Base-by-base conservation (phyloP, 2,113 vertebrate genomes). In the Hippotragus niger region DNA sequence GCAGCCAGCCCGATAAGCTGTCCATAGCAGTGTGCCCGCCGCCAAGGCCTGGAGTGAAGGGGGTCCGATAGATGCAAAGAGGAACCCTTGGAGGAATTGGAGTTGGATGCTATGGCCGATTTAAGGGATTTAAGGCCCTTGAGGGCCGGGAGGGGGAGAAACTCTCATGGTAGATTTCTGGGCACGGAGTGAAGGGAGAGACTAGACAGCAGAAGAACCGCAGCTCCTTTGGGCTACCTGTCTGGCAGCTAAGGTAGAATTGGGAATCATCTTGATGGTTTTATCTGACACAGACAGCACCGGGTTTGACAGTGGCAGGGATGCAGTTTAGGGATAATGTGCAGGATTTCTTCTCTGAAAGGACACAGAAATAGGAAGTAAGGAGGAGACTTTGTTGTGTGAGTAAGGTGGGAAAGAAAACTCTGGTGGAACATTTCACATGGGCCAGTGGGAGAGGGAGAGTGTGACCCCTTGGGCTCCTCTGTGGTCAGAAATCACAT, bases 361-460 rank as follows among this genome's bases (percentile, higher is more conserved):
- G 40, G 12, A 43, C 40, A 43, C 1, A 2, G 71, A 76, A 23
- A 25, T 27, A 27, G 40, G 36, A 43, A 76, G 40, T 43, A 27
- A 76, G 71, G 14, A 76, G 40, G 71, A 76, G 36, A 76, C 40
- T 43, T 43, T 14, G 71, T 76, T 43, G 36, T 76, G 71, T 74
- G 71, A 74, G 36, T 14, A 8, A 76, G 23, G 71, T 27, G 6
- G 71, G 71, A 4, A 76, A 33, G 71, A 76, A 27, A 43, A 76
- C 40, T 2, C 40, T 0, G 3, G 12, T 14, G 36, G 21, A 43
- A 27, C 0, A 0, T 76, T 76, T 23, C 71, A 43, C 23, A 27
- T 43, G 23, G 23, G 12, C 27, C 23, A 43, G 23, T 43, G 71
- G 27, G 71, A 43, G 40, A 27, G 12, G 40, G 40, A 14, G 71